Evolutionary conservation across 2,113 vertebrate genomes (phyloP).

Genomic region (Phodopus roborovskii): DNA sequence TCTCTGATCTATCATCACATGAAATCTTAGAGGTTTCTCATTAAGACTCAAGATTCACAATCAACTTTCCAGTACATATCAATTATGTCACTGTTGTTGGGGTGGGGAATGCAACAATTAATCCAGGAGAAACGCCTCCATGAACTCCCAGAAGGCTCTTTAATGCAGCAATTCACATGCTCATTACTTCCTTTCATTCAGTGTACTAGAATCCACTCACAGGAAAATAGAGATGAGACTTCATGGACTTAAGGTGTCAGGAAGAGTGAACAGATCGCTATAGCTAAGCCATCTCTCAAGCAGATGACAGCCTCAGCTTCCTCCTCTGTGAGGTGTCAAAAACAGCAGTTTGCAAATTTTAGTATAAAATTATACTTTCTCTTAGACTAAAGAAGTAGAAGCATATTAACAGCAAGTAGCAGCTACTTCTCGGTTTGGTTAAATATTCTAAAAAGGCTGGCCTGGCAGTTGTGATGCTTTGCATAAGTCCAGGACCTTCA

Average conservation of each 20-base stretch:
- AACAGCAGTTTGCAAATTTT: neutral
- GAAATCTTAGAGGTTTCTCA: neutral
- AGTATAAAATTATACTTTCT: neutral
- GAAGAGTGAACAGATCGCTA: neutral
- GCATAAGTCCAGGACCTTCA: neutral
- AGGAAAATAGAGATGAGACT: neutral
- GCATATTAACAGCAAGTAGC: neutral
- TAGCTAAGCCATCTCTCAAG: neutral
- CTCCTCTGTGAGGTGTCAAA: neutral
- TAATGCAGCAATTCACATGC: neutral
- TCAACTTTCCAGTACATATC: neutral
- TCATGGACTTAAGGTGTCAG: neutral
- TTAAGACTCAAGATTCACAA: neutral
- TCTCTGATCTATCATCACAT: neutral
- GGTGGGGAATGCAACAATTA: neutral
- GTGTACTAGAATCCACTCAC: neutral
- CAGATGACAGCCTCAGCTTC: neutral
- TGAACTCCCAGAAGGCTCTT: neutral
- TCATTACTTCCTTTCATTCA: neutral
- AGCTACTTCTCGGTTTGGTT: neutral
- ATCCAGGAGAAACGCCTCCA: neutral
- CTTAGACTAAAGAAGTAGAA: neutral
- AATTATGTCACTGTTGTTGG: neutral
- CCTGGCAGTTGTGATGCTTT: neutral
- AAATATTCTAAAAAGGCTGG: neutral